A percentile compares a stretch with the other conserved stretches of the same genome.
Evolutionary conservation across 2,113 vertebrate genomes (phyloP).

Genomic region (Melanostigma gelatinosum): DNA sequence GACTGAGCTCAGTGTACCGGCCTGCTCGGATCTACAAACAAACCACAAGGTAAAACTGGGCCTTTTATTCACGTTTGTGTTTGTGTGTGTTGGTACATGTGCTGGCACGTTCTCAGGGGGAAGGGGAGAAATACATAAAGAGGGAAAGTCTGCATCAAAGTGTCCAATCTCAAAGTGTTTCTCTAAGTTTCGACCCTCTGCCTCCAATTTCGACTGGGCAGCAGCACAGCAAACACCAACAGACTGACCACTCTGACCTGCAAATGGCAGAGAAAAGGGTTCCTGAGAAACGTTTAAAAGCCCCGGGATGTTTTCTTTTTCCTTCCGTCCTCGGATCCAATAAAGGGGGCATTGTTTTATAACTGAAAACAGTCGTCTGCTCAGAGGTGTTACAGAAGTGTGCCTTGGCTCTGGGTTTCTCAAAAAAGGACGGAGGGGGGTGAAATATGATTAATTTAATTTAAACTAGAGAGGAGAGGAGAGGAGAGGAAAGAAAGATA

Average conservation of each 20-base stretch:
- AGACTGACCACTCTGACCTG: slow-evolving; percentile 32
- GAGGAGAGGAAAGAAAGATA: too few relatives aligned
- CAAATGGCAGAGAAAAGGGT: slow-evolving; percentile 8
- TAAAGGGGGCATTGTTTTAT: slow-evolving; percentile 69
- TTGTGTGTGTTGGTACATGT: slow-evolving; percentile 37
- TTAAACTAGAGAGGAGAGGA: not conserved
- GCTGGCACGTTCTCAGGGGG: slow-evolving; percentile 35
- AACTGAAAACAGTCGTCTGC: slow-evolving; percentile 53
- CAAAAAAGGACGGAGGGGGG: not conserved
- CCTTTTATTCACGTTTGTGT: slow-evolving; percentile 18
- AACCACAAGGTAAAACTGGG: slow-evolving; percentile 25
- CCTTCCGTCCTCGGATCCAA: slow-evolving; percentile 50
- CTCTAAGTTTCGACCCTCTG: not conserved
- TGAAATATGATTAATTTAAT: slow-evolving; percentile 29
- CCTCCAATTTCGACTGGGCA: slow-evolving; percentile 9
- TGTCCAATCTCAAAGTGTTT: slow-evolving; percentile 17
- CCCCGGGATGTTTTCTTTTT: slow-evolving; percentile 52
- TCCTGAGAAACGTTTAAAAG: slow-evolving; percentile 36
- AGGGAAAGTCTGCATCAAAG: slow-evolving; percentile 8
- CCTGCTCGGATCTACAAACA: slow-evolving; percentile 53
- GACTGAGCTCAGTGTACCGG: slow-evolving; percentile 49
- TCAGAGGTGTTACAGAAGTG: slow-evolving; percentile 60
- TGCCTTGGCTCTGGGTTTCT: slow-evolving; percentile 42
- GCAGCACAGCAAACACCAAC: slow-evolving; percentile 11
- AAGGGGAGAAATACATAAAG: not conserved